These are phyloP conservation scores for Rhadina sibilatrix DNA, from an alignment of 2,113 vertebrate species.

Conservation along the genomic window DNA sequence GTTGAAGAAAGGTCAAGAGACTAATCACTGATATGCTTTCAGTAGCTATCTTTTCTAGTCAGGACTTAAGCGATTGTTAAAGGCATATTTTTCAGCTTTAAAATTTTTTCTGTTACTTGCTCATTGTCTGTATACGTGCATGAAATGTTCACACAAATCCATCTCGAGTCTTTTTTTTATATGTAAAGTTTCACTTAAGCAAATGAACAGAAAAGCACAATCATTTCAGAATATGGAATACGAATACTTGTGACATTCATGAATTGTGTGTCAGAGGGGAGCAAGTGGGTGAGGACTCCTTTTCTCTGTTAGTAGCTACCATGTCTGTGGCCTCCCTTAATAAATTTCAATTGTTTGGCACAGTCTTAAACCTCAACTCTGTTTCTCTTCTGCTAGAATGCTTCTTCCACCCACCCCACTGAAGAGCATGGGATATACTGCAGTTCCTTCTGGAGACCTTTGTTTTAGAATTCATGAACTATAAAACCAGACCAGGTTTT, in stretches of 20 bases:
- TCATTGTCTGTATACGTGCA: not conserved
- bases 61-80: conserved; percentile 9
- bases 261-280: not conserved
- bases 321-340: not conserved
- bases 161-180: not conserved
- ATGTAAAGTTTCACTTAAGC: not conserved
- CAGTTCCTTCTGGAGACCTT: not conserved
- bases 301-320: not conserved
- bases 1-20: conserved; percentile 55
- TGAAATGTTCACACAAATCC: not conserved
- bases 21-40: conserved; percentile 55
- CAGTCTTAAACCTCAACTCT: not conserved
- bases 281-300: not conserved
- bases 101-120: not conserved
- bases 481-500: not conserved
- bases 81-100: not conserved
- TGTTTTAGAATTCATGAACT: not conserved
- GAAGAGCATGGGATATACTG: not conserved
- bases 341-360: not conserved
- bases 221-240: not conserved
- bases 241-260: not conserved
- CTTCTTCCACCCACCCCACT: not conserved
- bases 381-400: not conserved
- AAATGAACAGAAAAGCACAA: not conserved
- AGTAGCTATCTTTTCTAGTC: conserved; percentile 24